Base-by-base conservation (phyloP, 1,140 invertebrate species). In the Drosophila serrata region DNA sequence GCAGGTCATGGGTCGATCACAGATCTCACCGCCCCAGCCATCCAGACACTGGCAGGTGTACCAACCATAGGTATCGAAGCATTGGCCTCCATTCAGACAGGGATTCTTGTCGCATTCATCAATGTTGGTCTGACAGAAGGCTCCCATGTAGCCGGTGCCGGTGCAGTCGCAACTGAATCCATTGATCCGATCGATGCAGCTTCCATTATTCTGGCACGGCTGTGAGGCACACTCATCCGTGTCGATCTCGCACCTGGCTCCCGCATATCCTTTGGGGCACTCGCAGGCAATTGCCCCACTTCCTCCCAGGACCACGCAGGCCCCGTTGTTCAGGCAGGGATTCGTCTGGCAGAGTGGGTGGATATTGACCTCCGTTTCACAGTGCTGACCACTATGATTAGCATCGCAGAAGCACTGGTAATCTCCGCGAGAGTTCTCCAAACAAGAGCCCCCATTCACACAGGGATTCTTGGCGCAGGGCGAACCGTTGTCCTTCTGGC, bases 181-280 rank as follows among this genome's bases (percentile, higher is more conserved):
- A 92, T 96, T 96, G 55, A 95, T 93, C 13, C 94, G 94, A 92
- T 98, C 97, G 17, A 95, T 93, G 93, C 98, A 99, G 37, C 95
- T 94, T 40, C 97, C 97, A 57, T 95, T 95, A 93, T 99, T 96
- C 64, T 95, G 93, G 93, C 98, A 99, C 0, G 97, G 97, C 69
- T 94, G 94, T 17, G 94, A 93, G 68, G 93, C 92, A 92, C 95
- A 97, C 84, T 97, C 96, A 86, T 96, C 95, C 35, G 96, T 93
- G 82, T 97, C 93, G 27, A 94, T 93, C 74, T 96, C 95, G 92
- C 96, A 97, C 55, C 94, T 93, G 4, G 87, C 76, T 3, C 96
- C 96, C 27, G 93, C 93, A 91, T 95, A 97, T 3, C 95, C 95
- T 29, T 91, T 93, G 68, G 94, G 93, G 78, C 95, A 96, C 76